Evolutionary conservation across 2,113 vertebrate genomes (phyloP), one percentile per base, ranked within the genome.

Genomic region (Pelvicachromis taeniatus): DNA sequence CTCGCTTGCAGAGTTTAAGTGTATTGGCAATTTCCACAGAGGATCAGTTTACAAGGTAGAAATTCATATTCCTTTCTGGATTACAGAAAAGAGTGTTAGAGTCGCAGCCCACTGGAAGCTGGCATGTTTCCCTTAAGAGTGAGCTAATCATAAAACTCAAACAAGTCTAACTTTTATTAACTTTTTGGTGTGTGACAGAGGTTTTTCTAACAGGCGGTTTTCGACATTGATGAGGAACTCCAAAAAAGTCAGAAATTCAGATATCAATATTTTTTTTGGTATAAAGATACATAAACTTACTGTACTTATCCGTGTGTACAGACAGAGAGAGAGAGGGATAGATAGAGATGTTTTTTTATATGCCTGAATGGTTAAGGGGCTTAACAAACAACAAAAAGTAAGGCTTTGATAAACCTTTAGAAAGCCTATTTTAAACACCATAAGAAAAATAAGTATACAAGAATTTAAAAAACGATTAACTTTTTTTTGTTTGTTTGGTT

Each of bases 1-100:
- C 70, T 80, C 77, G 50, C 26, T 70, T 5, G 2, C 61, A 81
- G 63, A 82, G 40, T 45, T 61, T 38, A 65, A 73, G 7, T 55
- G 31, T 81, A 23, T 82, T 91, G 33, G n/a, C 73, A 85, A 45
- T 89, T 91, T 87, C 19, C 9, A 61, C 9, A 65, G 68, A 79
- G 3, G 77, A 83, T 85, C 45, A 7, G 7, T 82, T 75, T 86
- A 29, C 9, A 35, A 84, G 45, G 48, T 58, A 56, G 65, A 77
- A 85, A 83, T 83, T 79, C 11, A 61, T 78, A 54, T 85, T 85
- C 33, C 73, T 26, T 42, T 7, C 29, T 6, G 78, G 59, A 83
- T 91, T 84, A 82, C 33, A 55, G 63, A 77, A 88, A 77, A 70
- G 9, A 38, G 6, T 65, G 6, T 77, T 16, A 19, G 4, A 61